Percentiles rank a stretch among this genome's conserved stretches.
phyloP scores from a whole-genome alignment of 2,888 invertebrate species.

The Pyrgus malvae region DNA sequence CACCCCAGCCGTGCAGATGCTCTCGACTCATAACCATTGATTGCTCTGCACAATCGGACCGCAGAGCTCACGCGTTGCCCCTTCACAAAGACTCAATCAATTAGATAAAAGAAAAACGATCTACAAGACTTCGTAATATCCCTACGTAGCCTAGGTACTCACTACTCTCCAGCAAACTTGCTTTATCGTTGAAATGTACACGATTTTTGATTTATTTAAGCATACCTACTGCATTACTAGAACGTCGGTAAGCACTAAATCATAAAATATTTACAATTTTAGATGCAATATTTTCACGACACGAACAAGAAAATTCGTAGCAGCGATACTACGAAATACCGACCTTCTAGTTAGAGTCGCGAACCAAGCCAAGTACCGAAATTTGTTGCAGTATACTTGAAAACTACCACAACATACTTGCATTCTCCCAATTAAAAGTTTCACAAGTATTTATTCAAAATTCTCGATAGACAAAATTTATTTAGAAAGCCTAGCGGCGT shows the following conservation, averaged over 20 bases:
- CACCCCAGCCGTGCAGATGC: constrained; percentile 22
- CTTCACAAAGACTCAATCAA: constrained; percentile 66
- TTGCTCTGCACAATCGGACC: constrained; percentile 63
- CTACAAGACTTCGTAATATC: constrained; percentile 65
- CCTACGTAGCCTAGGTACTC: constrained; percentile 19
- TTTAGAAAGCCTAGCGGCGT: constrained; percentile 10
- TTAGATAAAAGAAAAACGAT: constrained; percentile 67
- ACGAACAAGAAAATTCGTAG: constrained; percentile 23
- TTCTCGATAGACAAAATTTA: constrained; percentile 9
- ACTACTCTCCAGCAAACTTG: background rate
- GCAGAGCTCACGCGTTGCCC: constrained; percentile 58
- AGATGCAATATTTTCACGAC: constrained; percentile 24
- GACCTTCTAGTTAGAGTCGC: constrained; percentile 22
- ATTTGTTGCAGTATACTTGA: constrained; percentile 25
- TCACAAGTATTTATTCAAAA: constrained; percentile 16
- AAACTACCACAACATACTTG: constrained; percentile 22
- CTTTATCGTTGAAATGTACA: background rate
- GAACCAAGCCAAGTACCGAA: constrained; percentile 18
- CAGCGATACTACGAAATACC: constrained; percentile 24
- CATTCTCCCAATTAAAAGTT: constrained; percentile 26
- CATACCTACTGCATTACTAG: constrained; percentile 9
- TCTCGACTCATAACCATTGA: constrained; percentile 63
- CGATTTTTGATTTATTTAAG: constrained; percentile 8
- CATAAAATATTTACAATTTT: constrained; percentile 18
- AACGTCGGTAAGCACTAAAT: constrained; percentile 8